These are phyloP conservation scores for Euleptes europaea DNA, from an alignment of 2,113 vertebrate species.

Conservation along the genomic window DNA sequence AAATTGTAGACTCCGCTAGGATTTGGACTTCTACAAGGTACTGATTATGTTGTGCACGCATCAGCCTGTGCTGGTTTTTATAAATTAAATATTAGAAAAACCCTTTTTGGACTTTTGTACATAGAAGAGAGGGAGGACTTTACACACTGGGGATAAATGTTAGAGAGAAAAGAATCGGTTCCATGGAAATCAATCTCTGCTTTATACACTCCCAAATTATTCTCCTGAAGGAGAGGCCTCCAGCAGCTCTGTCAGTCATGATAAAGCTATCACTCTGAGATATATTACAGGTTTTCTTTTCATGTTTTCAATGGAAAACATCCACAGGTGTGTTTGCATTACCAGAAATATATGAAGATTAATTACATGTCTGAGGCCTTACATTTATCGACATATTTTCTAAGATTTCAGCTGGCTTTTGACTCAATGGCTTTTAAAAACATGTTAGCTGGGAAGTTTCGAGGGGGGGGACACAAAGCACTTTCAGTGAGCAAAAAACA, in stretches of 20 bases:
- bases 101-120: conserved; percentile 30
- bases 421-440: conserved; percentile 27
- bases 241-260: conserved; percentile 71
- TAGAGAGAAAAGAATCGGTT: conserved; percentile 46
- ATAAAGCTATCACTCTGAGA: conserved; percentile 73
- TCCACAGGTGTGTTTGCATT: conserved; percentile 77
- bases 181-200: conserved; percentile 68
- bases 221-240: conserved; percentile 72
- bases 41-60: conserved; percentile 13
- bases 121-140: conserved; percentile 33
- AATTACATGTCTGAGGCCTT: conserved; percentile 61
- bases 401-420: conserved; percentile 67
- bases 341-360: conserved; percentile 74
- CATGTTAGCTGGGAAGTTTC: conserved; percentile 11
- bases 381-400: conserved; percentile 70
- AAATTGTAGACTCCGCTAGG: conserved; percentile 35
- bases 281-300: conserved; percentile 70
- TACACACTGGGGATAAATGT: conserved; percentile 49
- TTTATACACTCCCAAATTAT: conserved; percentile 72
- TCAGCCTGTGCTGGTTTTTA: conserved; percentile 19
- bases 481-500: conserved; percentile 25
- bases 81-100: conserved; percentile 38
- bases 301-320: conserved; percentile 69
- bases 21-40: neutral
- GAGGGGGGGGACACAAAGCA: conserved; percentile 15